Evolutionary conservation across 2,888 invertebrate species (phyloP).

Genomic region (Drosophila robusta): DNA sequence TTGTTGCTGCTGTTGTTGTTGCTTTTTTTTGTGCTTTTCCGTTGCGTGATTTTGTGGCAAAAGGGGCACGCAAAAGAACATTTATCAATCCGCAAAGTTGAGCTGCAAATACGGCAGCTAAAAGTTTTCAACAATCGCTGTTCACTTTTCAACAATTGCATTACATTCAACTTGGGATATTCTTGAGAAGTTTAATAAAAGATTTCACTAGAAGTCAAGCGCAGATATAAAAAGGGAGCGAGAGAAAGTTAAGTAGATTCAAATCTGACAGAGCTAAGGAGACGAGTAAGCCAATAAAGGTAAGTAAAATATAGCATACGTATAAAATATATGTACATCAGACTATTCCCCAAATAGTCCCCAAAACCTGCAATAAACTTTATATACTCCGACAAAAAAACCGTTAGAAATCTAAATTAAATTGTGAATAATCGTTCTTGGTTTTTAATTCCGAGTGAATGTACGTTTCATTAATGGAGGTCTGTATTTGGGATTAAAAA

Average conservation of each 20-base stretch:
- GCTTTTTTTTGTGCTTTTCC: not conserved
- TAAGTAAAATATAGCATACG: not conserved
- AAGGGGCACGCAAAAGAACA: slow-evolving; percentile 31
- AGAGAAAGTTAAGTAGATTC: slow-evolving; percentile 13
- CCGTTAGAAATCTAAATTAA: too few species aligned
- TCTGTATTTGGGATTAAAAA: too few species aligned
- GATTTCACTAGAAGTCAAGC: slow-evolving; percentile 9
- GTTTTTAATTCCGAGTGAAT: too few species aligned
- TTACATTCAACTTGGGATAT: slow-evolving; percentile 39
- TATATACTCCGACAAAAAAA: too few species aligned
- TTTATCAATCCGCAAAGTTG: slow-evolving; percentile 54
- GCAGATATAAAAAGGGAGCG: not conserved
- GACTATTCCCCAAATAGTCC: too few species aligned
- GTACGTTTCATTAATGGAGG: too few species aligned
- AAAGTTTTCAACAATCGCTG: slow-evolving; percentile 57
- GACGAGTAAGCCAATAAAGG: not conserved
- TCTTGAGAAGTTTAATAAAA: slow-evolving; percentile 41
- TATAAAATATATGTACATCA: not conserved
- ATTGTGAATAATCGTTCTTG: too few species aligned
- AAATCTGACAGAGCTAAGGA: not conserved
- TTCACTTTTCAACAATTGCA: slow-evolving; percentile 60
- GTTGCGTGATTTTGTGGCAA: slow-evolving; percentile 44
- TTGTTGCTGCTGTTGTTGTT: slow-evolving; percentile 17
- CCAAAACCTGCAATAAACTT: too few species aligned
- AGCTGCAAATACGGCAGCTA: slow-evolving; percentile 51